Percentiles rank a stretch among this genome's conserved stretches.
These are phyloP conservation scores for Pyralis farinalis DNA, from an alignment of 2,888 invertebrate species.

Conservation along the genomic window DNA sequence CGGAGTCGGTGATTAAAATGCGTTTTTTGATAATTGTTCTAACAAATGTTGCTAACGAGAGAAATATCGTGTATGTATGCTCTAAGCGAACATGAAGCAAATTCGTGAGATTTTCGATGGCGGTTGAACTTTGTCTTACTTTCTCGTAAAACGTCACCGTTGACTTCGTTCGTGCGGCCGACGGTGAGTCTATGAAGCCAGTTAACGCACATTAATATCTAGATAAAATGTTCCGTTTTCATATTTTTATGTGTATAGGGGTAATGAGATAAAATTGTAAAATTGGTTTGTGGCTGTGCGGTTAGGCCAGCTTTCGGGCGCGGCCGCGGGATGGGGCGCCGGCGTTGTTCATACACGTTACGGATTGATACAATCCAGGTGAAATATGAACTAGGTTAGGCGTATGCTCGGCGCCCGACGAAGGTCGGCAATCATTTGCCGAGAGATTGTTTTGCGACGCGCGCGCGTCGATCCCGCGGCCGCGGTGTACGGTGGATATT, in stretches of 20 bases:
- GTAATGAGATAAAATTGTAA: slow-evolving; percentile 44
- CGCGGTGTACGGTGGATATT: background rate
- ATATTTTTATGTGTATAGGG: slow-evolving; percentile 66
- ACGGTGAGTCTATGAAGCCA: slow-evolving; percentile 50
- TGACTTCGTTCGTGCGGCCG: slow-evolving; percentile 53
- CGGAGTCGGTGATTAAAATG: slow-evolving; percentile 2
- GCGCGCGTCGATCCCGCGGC: background rate
- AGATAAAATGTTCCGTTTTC: slow-evolving; percentile 51
- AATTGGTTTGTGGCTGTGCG: slow-evolving; percentile 38
- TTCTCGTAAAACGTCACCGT: slow-evolving; percentile 16
- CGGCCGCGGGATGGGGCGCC: slow-evolving; percentile 1
- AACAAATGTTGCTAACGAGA: background rate
- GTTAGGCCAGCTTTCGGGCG: slow-evolving; percentile 14
- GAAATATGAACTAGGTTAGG: too few species aligned
- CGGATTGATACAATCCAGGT: too few species aligned
- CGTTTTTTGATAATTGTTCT: slow-evolving; percentile 2
- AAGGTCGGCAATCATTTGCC: too few species aligned
- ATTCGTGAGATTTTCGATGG: background rate
- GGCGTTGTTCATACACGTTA: too few species aligned
- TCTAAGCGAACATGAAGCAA: background rate
- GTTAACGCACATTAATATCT: slow-evolving; percentile 60
- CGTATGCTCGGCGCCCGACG: too few species aligned
- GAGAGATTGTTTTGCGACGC: too few species aligned
- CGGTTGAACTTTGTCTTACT: background rate
- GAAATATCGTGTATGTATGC: background rate